Base-by-base conservation (phyloP, 2,888 invertebrate genomes). In the Limnephilus lunatus region DNA sequence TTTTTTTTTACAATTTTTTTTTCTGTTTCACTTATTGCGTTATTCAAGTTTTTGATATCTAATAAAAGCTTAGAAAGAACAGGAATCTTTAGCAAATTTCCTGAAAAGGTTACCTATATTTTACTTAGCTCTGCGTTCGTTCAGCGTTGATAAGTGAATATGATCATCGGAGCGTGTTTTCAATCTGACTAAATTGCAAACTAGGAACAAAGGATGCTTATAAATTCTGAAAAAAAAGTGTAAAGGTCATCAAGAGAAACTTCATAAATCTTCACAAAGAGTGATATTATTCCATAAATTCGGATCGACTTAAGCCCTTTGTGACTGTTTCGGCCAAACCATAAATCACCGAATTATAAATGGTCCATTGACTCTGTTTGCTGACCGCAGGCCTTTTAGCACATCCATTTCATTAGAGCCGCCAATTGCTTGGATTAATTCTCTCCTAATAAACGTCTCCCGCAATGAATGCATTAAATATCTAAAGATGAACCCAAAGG, bases 291-390 rank as follows among this genome's bases (percentile, higher is more conserved):
- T 68, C 68, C 68, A 68, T 68, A 68, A 68, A 68, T 68, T 68
- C 68, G 68, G 9, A 68, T 25, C 68, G 25, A 68, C 68, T 68
- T 68, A 7, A 68, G 68, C 68, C 68, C 68, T 25, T 68, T 68
- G n/a, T 68, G 68, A 5, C 68, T 68, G 68, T 68, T 68, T 82
- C 31, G 82, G 15, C 14, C 82, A 82, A 32, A 32, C 14, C 82
- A 82, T 82, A 82, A 82, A 82, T 82, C 82, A 82, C 82, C 82
- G 82, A 82, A 82, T 82, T 82, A 82, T 82, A 82, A 82, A 82
- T 82, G 82, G 82, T 82, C 82, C 82, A 82, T 82, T 32, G 82
- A 82, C 31, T 82, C 82, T 32, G 31, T 82, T 82, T 82, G 82
- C 82, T 82, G 82, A 82, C 82, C 82, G 15, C 82, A 25, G 15